Evolutionary conservation across 2,797 vertebrate species (phyloP).

Genomic region (Steatocranus sp.): DNA sequence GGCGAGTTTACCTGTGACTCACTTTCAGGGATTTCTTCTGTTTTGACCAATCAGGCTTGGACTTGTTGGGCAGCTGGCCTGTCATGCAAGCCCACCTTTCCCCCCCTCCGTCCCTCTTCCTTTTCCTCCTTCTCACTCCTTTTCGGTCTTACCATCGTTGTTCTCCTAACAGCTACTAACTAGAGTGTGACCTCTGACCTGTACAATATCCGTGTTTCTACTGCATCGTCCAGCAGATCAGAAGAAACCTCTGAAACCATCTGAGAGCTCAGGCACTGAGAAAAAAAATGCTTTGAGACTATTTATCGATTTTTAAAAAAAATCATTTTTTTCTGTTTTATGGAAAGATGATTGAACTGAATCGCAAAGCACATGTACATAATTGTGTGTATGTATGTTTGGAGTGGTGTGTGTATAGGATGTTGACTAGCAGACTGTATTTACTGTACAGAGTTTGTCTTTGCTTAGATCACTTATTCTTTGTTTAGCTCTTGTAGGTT

Average conservation of each 20-base stretch:
- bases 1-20: slow-evolving; percentile 79
- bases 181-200: slow-evolving; percentile 32
- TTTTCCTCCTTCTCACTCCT: not conserved
- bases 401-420: slow-evolving; percentile 47
- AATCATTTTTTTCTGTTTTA: slow-evolving; percentile 50
- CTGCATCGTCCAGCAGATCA: slow-evolving; percentile 8
- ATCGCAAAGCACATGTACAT: slow-evolving; percentile 70
- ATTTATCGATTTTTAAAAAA: slow-evolving; percentile 59
- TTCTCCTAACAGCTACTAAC: slow-evolving; percentile 7
- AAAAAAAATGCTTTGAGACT: slow-evolving; percentile 44
- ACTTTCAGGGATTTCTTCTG: not conserved
- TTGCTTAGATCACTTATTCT: slow-evolving; percentile 37
- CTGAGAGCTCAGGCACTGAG: slow-evolving; percentile 56
- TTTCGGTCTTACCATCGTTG: not conserved
- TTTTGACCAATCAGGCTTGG: slow-evolving; percentile 47
- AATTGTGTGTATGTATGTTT: slow-evolving; percentile 65
- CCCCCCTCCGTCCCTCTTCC: not conserved
- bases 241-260: not conserved
- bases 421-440: slow-evolving; percentile 53
- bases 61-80: slow-evolving; percentile 66
- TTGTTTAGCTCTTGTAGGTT: slow-evolving; percentile 52
- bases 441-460: slow-evolving; percentile 57
- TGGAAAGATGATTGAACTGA: slow-evolving; percentile 14
- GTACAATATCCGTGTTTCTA: slow-evolving; percentile 13
- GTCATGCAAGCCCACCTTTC: slow-evolving; percentile 40